phyloP scores from a whole-genome alignment of 2,797 vertebrate genomes.

The Sorex maritimensis region DNA sequence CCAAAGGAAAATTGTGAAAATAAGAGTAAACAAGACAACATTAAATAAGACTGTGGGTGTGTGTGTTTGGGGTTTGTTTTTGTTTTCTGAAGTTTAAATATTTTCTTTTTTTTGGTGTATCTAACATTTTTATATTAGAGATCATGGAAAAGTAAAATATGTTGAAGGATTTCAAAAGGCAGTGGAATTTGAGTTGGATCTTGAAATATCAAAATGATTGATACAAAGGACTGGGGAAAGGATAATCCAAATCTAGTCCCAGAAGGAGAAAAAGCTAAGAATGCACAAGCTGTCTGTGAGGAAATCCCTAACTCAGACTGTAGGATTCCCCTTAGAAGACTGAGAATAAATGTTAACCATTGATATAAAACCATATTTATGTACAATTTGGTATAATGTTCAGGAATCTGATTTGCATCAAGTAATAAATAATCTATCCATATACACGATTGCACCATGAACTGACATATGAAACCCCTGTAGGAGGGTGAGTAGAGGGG shows the following conservation, averaged over 20 bases:
- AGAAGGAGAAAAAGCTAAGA: neutral
- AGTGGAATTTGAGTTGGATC: neutral
- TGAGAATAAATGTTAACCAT: conserved; percentile 9
- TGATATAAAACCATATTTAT: neutral
- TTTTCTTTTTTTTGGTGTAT: neutral
- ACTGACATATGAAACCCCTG: too few relatives aligned
- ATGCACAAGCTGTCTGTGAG: neutral
- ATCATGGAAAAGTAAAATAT: conserved; percentile 38
- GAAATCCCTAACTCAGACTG: conserved; percentile 10
- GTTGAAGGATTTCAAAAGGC: conserved; percentile 16
- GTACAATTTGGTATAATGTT: conserved; percentile 11
- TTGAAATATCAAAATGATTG: neutral
- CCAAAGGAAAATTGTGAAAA: conserved; percentile 12
- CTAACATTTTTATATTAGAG: neutral
- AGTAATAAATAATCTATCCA: neutral
- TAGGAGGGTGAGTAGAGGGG: neutral
- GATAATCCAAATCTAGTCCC: neutral
- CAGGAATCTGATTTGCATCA: neutral
- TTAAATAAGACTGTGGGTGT: neutral
- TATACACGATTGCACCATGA: neutral
- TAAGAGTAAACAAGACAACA: neutral
- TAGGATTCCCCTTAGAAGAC: conserved; percentile 31
- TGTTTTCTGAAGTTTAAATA: too few relatives aligned
- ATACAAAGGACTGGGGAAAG: neutral
- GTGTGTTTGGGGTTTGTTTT: too few relatives aligned